Base-by-base conservation (phyloP, 1,140 invertebrate genomes). In the Odontomachus brunneus region DNA sequence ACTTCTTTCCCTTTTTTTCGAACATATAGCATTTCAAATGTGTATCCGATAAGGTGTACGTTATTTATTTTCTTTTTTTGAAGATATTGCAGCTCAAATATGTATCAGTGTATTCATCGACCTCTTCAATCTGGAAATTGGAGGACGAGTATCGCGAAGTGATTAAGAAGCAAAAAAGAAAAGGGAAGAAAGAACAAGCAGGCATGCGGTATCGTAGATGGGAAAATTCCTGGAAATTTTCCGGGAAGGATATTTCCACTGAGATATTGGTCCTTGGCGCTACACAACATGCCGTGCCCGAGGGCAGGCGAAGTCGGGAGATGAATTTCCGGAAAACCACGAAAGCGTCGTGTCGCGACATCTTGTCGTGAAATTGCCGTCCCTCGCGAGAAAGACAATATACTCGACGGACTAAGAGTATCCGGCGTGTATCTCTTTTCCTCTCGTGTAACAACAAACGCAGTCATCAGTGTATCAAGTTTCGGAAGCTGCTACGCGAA, bases 221-320 rank as follows among this genome's bases (percentile, higher is more conserved):
- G 24, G 12, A 74, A 74, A 74, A 75, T 63, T 63, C 44, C n/a
- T 29, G 17, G n/a, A 62, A 49, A 49, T 62, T 74, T 62, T 74
- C 38, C 29, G 29, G 17, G 29, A n/a, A 19, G 12, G 22, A 1
- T 12, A 14, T 44, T 44, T 19, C 3, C 51, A 53, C 12, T 11
- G 24, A 49, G 38, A 67, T 51, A 75, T 62, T 51, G 57, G 72
- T 29, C 9, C 26, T 59, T 15, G 53, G 12, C 19, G 33, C 55
- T 75, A 44, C 26, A 48, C 19, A 67, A 51, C 15, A 17, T 51
- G 9, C 14, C 38, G 59, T 9, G 55, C 57, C 49, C n/a, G 57
- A 75, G 49, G 29, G 15, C 29, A n/a, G 29, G 2, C 33, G 3
- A 44, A n/a, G 17, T 53, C 22, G 3, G 22, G 33, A 67, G 67